These are phyloP conservation scores for Bursaphelenchus okinawaensis DNA, from an alignment of 2,888 invertebrate species.

Conservation along the genomic window DNA sequence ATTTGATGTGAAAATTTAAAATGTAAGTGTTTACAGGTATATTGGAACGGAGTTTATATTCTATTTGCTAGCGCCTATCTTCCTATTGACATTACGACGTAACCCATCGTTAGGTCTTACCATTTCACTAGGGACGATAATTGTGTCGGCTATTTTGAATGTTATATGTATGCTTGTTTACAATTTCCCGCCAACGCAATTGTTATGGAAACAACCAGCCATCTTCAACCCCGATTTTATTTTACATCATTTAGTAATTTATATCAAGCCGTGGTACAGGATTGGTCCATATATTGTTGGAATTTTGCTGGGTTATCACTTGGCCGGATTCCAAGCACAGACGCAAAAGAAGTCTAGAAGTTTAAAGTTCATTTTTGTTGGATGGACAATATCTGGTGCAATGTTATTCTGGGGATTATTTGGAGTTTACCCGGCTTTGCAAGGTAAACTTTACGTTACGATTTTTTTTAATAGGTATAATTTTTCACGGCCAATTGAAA, in stretches of 20 bases:
- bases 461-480: neutral
- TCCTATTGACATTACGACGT: constrained; percentile 46
- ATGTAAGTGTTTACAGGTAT: constrained; percentile 43
- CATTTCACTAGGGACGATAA: constrained; percentile 33
- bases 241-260: constrained; percentile 53
- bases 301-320: constrained; percentile 51
- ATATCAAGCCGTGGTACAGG: constrained; percentile 52
- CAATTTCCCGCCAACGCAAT: constrained; percentile 56
- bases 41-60: constrained; percentile 58
- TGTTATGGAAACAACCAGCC: constrained; percentile 56
- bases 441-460: neutral
- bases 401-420: constrained; percentile 49
- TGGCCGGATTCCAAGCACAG: constrained; percentile 37
- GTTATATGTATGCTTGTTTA: constrained; percentile 42
- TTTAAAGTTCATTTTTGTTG: constrained; percentile 28
- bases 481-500: neutral
- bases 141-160: constrained; percentile 41
- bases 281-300: constrained; percentile 54
- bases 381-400: constrained; percentile 39
- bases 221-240: constrained; percentile 56
- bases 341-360: constrained; percentile 25
- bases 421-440: constrained; percentile 54
- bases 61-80: constrained; percentile 55
- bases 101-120: constrained; percentile 40
- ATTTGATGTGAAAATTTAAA: neutral